phyloP scores from a whole-genome alignment of 2,113 vertebrate genomes.

The Rhizomys pruinosus region DNA sequence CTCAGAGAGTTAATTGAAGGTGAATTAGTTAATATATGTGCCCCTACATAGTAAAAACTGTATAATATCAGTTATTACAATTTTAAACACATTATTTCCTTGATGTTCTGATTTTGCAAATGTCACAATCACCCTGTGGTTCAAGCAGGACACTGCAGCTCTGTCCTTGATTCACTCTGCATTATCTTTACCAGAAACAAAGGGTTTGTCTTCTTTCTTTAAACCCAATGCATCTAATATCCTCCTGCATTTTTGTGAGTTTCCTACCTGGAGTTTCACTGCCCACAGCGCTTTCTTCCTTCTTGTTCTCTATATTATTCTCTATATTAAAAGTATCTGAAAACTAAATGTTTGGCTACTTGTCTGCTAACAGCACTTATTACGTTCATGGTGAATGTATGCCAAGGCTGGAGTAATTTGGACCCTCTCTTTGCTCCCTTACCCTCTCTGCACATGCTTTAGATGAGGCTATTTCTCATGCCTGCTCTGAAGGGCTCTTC shows the following conservation, averaged over 20 bases:
- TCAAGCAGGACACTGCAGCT: background rate
- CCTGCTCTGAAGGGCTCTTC: background rate
- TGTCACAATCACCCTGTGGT: background rate
- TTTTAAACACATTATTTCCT: background rate
- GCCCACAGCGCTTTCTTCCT: background rate
- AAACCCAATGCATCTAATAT: background rate
- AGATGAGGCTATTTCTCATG: background rate
- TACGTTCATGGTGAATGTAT: background rate
- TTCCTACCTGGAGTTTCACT: background rate
- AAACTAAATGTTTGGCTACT: background rate
- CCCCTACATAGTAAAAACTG: background rate
- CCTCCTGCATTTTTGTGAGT: background rate
- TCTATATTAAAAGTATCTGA: background rate
- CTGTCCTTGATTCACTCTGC: background rate
- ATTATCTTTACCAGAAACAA: background rate
- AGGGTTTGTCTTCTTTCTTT: background rate
- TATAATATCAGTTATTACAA: background rate
- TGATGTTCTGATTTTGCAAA: background rate
- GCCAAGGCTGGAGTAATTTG: background rate
- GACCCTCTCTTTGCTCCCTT: background rate
- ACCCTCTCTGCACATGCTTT: background rate
- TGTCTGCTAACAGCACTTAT: background rate
- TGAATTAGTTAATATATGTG: background rate
- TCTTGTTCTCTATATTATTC: background rate
- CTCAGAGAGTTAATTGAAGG: background rate